Evolutionary conservation across 1,140 invertebrate species (phyloP).

Genomic region (Sesamia nonagrioides): DNA sequence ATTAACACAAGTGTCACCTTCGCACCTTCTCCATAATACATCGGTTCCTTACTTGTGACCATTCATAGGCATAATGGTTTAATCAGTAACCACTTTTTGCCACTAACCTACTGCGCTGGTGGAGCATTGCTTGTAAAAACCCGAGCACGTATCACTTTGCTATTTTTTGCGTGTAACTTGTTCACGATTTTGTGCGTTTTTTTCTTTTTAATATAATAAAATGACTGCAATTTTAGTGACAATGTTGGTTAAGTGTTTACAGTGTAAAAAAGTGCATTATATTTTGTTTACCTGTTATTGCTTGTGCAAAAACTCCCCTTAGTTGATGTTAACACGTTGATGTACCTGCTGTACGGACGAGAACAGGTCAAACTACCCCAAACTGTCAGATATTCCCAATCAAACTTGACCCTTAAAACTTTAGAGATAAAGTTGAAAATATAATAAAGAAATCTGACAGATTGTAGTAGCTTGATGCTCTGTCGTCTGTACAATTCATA

Average conservation of each 20-base stretch:
- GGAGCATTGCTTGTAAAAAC: conserved; percentile 22
- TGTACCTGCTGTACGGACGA: too few species aligned
- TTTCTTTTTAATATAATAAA: too few species aligned
- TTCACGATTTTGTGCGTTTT: too few species aligned
- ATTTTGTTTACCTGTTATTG: neutral
- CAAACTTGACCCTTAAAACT: too few species aligned
- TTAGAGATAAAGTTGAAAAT: too few species aligned
- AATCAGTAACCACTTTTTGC: conserved; percentile 24
- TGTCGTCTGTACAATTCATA: neutral
- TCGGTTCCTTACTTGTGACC: conserved; percentile 27
- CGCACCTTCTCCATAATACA: conserved; percentile 39
- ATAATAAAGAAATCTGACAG: too few species aligned
- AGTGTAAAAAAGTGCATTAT: conserved; percentile 15
- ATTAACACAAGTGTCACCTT: conserved; percentile 10
- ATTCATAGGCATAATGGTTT: conserved; percentile 59
- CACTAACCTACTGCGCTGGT: neutral
- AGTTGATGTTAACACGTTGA: neutral
- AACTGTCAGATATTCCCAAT: too few species aligned
- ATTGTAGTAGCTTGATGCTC: too few species aligned
- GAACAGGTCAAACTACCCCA: too few species aligned
- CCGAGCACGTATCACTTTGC: too few species aligned
- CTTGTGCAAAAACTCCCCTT: neutral
- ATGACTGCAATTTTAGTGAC: too few species aligned
- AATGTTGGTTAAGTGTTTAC: neutral
- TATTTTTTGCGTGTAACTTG: too few species aligned